Evolutionary conservation across 2,113 vertebrate species (phyloP).

Genomic region (Rhineura floridana): DNA sequence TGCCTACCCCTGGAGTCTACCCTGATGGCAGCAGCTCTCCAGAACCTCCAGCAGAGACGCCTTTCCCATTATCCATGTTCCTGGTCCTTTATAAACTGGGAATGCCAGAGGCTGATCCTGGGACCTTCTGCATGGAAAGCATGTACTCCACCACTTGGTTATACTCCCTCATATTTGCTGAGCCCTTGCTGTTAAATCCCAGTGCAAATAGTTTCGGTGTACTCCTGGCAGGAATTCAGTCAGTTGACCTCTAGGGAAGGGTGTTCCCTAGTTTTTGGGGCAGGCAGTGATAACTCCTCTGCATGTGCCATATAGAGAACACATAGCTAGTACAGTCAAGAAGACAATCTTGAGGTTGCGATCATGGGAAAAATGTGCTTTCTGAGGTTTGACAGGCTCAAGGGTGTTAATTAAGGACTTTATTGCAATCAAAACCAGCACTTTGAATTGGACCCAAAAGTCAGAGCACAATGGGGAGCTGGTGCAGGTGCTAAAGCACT

Average conservation of each 20-base stretch:
- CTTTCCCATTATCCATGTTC: neutral
- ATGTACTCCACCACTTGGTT: no score
- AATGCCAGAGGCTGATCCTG: no score
- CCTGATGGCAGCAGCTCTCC: neutral
- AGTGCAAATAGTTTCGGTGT: neutral
- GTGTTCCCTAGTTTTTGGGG: neutral
- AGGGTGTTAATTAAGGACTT: neutral
- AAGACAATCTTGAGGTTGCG: neutral
- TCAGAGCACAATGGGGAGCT: neutral
- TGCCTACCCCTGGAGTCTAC: neutral
- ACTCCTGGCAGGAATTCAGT: neutral
- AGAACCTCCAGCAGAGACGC: neutral
- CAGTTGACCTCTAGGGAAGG: neutral
- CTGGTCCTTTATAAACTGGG: no score
- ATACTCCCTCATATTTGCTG: neutral
- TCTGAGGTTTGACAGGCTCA: neutral
- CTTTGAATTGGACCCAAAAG: neutral
- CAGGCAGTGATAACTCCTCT: neutral
- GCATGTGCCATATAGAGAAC: no score
- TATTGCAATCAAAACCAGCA: no score
- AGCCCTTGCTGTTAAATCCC: neutral
- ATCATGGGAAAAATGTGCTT: neutral
- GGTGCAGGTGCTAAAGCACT: neutral
- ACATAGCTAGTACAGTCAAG: neutral
- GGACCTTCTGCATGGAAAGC: no score